These are phyloP conservation scores for Glossophaga mutica DNA, from an alignment of 2,797 vertebrate species.

Conservation along the genomic window DNA sequence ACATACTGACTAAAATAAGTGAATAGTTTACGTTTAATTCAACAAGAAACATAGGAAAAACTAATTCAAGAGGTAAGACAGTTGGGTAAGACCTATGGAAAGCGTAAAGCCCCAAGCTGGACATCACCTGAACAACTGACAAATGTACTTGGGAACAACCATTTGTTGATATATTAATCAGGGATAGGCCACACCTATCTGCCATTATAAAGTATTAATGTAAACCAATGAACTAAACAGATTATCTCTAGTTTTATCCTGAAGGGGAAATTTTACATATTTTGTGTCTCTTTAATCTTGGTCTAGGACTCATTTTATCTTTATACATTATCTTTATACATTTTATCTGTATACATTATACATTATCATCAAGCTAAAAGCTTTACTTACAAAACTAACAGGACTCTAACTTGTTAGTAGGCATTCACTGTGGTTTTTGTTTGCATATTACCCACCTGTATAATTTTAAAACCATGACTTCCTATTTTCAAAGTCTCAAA, in stretches of 20 bases:
- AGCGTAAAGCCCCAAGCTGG: background rate
- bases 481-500: background rate
- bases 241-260: background rate
- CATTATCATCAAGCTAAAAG: background rate
- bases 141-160: background rate
- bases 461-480: slow-evolving; percentile 18
- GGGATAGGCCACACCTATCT: background rate
- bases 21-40: slow-evolving; percentile 3
- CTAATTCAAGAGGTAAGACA: background rate
- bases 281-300: slow-evolving; percentile 6
- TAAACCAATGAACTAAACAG: background rate
- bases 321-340: too few relatives aligned
- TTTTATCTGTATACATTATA: too few relatives aligned
- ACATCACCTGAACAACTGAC: background rate
- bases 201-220: background rate
- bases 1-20: background rate
- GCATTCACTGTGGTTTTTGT: background rate
- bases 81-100: background rate
- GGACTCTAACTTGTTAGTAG: background rate
- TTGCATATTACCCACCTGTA: background rate
- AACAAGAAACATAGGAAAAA: slow-evolving; percentile 15
- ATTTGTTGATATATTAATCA: background rate
- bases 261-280: slow-evolving; percentile 23
- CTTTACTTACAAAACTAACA: background rate
- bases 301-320: background rate